Base-by-base conservation (phyloP, 2,888 invertebrate species). In the Diachrysia chrysitis region DNA sequence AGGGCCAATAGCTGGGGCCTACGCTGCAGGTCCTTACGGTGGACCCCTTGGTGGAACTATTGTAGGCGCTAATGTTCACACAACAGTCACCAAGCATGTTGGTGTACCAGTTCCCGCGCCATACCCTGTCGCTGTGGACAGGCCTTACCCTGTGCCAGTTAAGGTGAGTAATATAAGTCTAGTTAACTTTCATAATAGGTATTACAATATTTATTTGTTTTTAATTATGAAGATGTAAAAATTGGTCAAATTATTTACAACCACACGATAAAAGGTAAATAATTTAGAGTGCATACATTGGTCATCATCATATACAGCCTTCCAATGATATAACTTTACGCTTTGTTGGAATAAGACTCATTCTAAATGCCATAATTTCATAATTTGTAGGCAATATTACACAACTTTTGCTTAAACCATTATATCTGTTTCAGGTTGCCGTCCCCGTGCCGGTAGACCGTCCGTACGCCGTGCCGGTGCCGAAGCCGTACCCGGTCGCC, bases 391-490 rank as follows among this genome's bases (percentile, higher is more conserved):
- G 7, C 9, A 32, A 7, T 10, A 32, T 17, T 23, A 10, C 9
- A 48, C 10, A 48, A 48, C 17, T 4, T 54, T 23, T 42, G 14
- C 17, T 25, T 1, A 23, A 25, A 9, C 42, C 17, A 17, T 21
- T 5, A 4, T 54, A 0, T 16, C 2, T 6, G 29, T 73, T 81
- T 3, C 87, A 95, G 95, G 95, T 95, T 0, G 92, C 94, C 63
- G 92, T 96, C 32, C 92, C 95, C 4, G 89, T 91, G 19, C 92
- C 95, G 21, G 93, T 96, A 64, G 93, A 96, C 92, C 88, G 96
- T 66, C 95, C 96, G 66, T 94, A 95, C 84, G 90, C 95, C 17
- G 93, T 96, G 48, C 85, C 95, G 59, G 94, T 95, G n/a, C 93
- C 96, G 74, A 90, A 87, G 58, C 93, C 96, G 58, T 92, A 95